Base-by-base conservation (phyloP, 2,888 invertebrate species). In the Plagodis dolabraria region DNA sequence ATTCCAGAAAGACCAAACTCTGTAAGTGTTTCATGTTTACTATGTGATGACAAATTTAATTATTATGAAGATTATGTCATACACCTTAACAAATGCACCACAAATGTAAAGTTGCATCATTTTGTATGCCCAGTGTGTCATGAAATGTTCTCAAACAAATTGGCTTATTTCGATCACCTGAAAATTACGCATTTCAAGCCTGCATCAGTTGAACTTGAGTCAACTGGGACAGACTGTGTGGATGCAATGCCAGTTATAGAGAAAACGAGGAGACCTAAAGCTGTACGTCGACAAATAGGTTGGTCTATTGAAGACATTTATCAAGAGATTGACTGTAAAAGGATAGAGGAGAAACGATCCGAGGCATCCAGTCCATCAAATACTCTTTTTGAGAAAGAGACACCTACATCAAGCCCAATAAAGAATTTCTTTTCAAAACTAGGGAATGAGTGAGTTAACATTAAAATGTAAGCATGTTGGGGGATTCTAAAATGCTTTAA, bases 281-380 rank as follows among this genome's bases (percentile, higher is more conserved):
- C 85, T 35, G 91, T 90, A 7, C 79, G 92, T 33, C 81, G 92
- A 36, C 90, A 92, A 77, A 92, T 92, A 75, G 92, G 91, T 82
- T 92, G 92, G 92, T 92, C 92, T 60, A 76, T 89, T 75, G 92
- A 92, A 72, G 92, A 92, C 72, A 92, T 92, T 69, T 92, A 92
- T 70, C 92, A 92, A 77, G 92, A 92, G 73, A 92, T 92, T 77
- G 91, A 90, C 64, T 91, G 88, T 75, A 89, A 85, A 76, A 86
- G 81, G 67, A 72, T 85, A 67, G 88, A 90, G 68, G 85, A 85
- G 10, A 86, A 88, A 69, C 77, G 79, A 61, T 86, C 88, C 42
- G 84, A 89, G 42, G 82, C 83, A 43, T 82, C 91, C 35, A 92
- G 92, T 76, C 89, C 91, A 10, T 72, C 90, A 67, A 90, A 92